These are phyloP conservation scores for Grantiella picta DNA, from an alignment of 2,113 vertebrate species.

Conservation along the genomic window DNA sequence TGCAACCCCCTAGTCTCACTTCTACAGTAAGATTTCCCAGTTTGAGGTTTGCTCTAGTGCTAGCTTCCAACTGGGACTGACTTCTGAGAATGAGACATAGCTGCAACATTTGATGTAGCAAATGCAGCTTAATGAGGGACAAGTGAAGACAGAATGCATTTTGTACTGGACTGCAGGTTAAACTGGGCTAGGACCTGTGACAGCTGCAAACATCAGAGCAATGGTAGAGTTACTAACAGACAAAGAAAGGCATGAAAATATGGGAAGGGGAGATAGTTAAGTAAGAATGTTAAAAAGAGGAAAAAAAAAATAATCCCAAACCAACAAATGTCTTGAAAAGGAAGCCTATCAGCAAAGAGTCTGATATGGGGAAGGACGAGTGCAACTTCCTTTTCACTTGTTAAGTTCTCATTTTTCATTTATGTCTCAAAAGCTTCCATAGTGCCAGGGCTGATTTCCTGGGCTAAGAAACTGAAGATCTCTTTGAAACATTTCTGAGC, in stretches of 20 bases:
- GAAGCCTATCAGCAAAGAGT: not conserved
- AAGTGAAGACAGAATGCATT: not conserved
- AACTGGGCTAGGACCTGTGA: not conserved
- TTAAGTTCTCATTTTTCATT: constrained; percentile 17
- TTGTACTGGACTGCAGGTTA: not conserved
- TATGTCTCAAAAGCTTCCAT: not conserved
- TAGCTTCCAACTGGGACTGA: not conserved
- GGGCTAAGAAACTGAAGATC: not conserved
- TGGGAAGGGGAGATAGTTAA: not conserved
- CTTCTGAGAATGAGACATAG: not conserved
- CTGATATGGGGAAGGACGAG: not conserved
- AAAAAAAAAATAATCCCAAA: not conserved
- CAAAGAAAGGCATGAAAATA: not conserved
- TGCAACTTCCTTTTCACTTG: constrained; percentile 12
- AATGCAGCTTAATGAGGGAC: not conserved
- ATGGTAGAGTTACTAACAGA: not conserved
- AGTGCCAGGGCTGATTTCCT: not conserved
- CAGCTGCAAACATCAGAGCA: not conserved
- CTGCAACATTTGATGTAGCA: not conserved
- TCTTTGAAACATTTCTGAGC: not conserved
- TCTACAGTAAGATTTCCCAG: not conserved
- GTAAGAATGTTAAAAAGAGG: not conserved
- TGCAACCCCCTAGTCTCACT: not conserved
- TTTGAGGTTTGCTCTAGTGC: not conserved
- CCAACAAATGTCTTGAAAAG: not conserved